Evolutionary conservation across 2,113 vertebrate species (phyloP), one percentile per base, ranked within the genome.

Genomic region (Beaufortia kweichowensis): DNA sequence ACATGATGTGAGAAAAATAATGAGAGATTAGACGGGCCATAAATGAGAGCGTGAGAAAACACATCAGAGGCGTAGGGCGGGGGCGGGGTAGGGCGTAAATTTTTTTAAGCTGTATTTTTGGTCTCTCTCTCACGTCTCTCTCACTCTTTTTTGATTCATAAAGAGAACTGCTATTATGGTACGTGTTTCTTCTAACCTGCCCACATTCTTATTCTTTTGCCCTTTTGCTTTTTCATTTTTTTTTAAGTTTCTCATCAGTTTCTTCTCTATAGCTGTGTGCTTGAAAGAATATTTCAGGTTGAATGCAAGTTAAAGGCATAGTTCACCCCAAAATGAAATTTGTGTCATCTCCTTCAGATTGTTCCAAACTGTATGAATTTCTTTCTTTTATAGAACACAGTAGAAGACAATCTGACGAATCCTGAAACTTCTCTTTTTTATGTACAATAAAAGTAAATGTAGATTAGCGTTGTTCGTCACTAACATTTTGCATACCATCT

Each of bases 1-100:
- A 80, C 80, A 79, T 68, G 72, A 83, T 78, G 78, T 14, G 61
- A 75, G 72, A 63, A 75, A 80, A 70, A 72, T 70, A 35, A 33
- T 63, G 43, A 59, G 31, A 35, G 23, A 67, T 79, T 82, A 41
- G 50, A 75, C 62, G 35, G 33, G 33, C 7, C 55, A 72, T 33
- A 72, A 61, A 74, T 46, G 57, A 74, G 70, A 29, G 56, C 2
- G 71, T 74, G 71, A 74, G 71, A 61, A 41, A 53, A 59, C 33
- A 57, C 69, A 71, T 59, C 53, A 59, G 33, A 71, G 33, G 55
- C 41, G 41, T 26, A 57, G 23, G 7, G 33, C 19, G 35, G n/a
- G n/a, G n/a, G n/a, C n/a, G 33, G 69, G 5, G 14, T 35, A 24
- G 28, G 48, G 43, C 15, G 68, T 35, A n/a, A n/a, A 21, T 73